A percentile compares a stretch with the other conserved stretches of the same genome.
phyloP scores from a whole-genome alignment of 30 jellyfish, hydroid and myxozoan species.

The Clytia hemisphaerica region DNA sequence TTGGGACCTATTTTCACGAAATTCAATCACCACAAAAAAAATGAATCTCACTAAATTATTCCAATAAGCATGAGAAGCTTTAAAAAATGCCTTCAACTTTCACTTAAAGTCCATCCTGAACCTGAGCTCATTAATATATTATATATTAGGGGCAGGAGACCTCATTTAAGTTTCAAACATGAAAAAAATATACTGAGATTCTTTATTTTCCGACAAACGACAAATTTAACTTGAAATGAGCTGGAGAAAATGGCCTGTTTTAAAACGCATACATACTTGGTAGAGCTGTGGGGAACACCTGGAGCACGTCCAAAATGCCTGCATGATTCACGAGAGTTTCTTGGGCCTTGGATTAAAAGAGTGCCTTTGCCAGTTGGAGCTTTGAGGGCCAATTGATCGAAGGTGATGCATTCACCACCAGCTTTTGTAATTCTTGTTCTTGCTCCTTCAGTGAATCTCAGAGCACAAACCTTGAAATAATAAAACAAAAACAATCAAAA shows the following conservation, averaged over 20 bases:
- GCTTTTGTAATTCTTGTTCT: conserved; percentile 86
- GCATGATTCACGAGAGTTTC: conserved; percentile 84
- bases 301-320: conserved; percentile 98
- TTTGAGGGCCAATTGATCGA: conserved; percentile 88
- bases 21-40: too few relatives aligned
- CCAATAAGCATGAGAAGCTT: too few relatives aligned
- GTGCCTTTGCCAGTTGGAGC: conserved; percentile 99
- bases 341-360: conserved; percentile 89
- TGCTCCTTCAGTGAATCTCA: conserved; percentile 95
- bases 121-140: too few relatives aligned
- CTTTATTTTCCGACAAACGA: background rate
- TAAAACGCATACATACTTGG: conserved; percentile 59
- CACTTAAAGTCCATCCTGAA: too few relatives aligned
- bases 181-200: too few relatives aligned
- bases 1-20: too few relatives aligned
- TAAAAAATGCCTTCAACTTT: too few relatives aligned
- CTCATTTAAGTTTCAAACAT: too few relatives aligned
- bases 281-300: conserved; percentile 96
- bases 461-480: conserved; percentile 69
- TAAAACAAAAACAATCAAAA: background rate
- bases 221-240: background rate
- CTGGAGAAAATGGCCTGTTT: too few relatives aligned
- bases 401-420: conserved; percentile 94
- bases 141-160: too few relatives aligned
- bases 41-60: too few relatives aligned